These are phyloP conservation scores for Gambusia yucatana DNA, from an alignment of 2,797 vertebrate species.

Conservation along the genomic window DNA sequence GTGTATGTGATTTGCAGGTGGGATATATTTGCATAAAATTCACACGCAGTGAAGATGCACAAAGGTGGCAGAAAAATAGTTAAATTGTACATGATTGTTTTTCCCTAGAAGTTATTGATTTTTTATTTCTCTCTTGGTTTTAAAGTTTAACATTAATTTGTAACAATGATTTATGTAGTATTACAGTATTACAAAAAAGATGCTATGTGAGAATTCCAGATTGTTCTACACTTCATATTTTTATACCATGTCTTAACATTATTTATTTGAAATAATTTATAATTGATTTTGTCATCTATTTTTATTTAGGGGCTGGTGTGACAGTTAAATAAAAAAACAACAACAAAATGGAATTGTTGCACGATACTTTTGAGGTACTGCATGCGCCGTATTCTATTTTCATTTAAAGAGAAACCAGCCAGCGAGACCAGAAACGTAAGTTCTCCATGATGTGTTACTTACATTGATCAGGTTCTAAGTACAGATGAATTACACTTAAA, in stretches of 20 bases:
- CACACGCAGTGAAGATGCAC: conserved; percentile 10
- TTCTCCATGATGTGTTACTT: background rate
- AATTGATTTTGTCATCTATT: too few relatives aligned
- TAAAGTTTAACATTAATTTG: conserved; percentile 1
- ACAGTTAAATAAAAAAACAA: background rate
- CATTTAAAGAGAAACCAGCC: background rate
- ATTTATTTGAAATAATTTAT: background rate
- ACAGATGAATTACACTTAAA: background rate
- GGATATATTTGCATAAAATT: conserved; percentile 47
- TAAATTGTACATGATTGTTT: background rate
- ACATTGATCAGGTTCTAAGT: background rate
- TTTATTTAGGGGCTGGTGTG: too few relatives aligned
- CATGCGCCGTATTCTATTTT: background rate
- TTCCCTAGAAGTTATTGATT: background rate
- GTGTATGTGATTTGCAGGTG: conserved; percentile 21
- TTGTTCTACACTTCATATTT: background rate
- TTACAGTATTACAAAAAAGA: background rate
- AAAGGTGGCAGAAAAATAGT: conserved; percentile 7
- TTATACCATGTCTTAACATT: background rate
- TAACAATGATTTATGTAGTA: background rate
- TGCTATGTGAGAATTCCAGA: background rate
- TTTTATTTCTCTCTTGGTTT: background rate
- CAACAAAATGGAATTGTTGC: background rate
- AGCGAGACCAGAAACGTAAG: background rate
- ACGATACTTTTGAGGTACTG: background rate